Evolutionary conservation across 2,888 invertebrate species (phyloP).

Genomic region (Melieria crassipennis): DNA sequence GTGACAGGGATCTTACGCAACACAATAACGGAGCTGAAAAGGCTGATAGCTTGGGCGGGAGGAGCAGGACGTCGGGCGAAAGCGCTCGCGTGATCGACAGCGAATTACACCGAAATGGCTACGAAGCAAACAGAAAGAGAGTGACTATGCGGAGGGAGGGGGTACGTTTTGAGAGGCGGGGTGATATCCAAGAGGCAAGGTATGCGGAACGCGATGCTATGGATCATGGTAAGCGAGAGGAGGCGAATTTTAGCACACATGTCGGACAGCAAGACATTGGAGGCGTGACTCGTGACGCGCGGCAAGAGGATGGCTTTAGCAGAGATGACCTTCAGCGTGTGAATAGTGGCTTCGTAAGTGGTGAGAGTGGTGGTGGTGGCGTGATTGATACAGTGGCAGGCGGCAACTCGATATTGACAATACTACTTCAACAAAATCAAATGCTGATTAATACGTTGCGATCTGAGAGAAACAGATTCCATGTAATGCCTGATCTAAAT

Average conservation of each 20-base stretch:
- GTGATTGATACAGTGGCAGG: neutral
- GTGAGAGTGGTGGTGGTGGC: neutral
- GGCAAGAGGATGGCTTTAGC: neutral
- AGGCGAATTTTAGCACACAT: too few species aligned
- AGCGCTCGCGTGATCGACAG: neutral
- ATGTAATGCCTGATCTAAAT: constrained; percentile 31
- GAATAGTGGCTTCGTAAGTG: neutral
- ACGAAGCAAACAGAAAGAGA: neutral
- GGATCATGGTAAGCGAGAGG: too few species aligned
- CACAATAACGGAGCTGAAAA: neutral
- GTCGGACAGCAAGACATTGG: too few species aligned
- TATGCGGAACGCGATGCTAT: too few species aligned
- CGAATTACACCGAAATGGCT: neutral
- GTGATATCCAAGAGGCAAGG: too few species aligned
- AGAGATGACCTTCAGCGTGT: neutral
- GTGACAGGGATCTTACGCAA: neutral
- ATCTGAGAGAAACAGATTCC: constrained; percentile 26
- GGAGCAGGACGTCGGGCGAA: neutral
- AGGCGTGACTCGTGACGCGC: neutral
- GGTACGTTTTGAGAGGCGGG: too few species aligned
- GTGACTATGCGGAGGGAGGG: too few species aligned
- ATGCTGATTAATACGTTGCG: constrained; percentile 29
- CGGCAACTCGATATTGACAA: constrained; percentile 23
- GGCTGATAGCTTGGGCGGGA: neutral
- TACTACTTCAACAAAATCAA: neutral